phyloP scores from a whole-genome alignment of 2,888 invertebrate genomes.

The Acanthosepion lycidas region DNA sequence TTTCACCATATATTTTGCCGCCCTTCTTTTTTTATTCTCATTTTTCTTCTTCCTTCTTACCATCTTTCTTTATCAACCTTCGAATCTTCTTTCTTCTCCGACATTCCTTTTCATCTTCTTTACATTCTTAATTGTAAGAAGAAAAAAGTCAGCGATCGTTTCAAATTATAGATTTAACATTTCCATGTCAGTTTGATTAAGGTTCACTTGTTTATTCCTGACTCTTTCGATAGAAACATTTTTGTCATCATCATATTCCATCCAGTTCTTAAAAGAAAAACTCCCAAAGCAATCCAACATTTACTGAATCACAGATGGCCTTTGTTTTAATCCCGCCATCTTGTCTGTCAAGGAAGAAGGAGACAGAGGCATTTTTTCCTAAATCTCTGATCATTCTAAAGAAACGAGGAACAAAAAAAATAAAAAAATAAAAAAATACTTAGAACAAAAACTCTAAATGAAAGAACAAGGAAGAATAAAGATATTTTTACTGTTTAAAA shows the following conservation, averaged over 20 bases:
- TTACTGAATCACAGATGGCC: background rate
- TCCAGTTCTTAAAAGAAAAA: background rate
- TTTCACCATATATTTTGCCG: too few relatives aligned
- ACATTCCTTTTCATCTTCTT: background rate
- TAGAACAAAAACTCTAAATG: background rate
- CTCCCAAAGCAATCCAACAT: background rate
- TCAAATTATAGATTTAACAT: constrained; percentile 23
- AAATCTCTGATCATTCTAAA: background rate
- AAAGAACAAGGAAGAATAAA: background rate
- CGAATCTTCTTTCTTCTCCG: background rate
- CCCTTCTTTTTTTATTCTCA: too few relatives aligned
- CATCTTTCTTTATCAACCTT: too few relatives aligned
- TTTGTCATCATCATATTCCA: background rate
- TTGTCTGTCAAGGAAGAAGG: background rate
- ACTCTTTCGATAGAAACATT: background rate
- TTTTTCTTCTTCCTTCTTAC: too few relatives aligned
- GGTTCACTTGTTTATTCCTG: background rate
- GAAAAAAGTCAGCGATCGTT: background rate
- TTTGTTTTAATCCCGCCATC: constrained; percentile 6
- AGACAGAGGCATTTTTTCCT: background rate
- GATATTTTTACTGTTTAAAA: background rate
- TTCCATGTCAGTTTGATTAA: background rate
- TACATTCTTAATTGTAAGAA: background rate
- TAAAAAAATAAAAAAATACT: background rate
- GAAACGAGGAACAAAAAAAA: background rate